Conservation (phyloP, 35 echinoderm and acorn worm species). For the Patiria miniata region DNA sequence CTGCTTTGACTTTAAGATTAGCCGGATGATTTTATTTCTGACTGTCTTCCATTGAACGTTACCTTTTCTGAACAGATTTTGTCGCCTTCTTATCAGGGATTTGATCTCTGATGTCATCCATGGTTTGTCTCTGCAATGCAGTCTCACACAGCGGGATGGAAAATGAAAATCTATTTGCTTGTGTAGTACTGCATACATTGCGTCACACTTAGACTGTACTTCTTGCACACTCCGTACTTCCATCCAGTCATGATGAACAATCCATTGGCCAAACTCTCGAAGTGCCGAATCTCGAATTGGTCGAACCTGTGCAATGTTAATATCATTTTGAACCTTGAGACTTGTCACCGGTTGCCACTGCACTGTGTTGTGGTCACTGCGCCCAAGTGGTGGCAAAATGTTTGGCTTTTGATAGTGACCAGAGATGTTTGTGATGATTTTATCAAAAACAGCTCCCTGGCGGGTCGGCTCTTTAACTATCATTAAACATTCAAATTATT, state of each 20-base stretch:
- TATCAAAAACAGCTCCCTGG: conserved; percentile 33
- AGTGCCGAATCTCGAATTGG: conserved; percentile 25
- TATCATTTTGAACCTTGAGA: neutral
- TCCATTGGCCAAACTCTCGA: conserved; percentile 32
- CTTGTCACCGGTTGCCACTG: conserved; percentile 24
- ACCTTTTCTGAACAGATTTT: no score
- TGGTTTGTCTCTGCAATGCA: no score
- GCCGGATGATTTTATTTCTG: neutral
- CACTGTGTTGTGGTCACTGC: conserved; percentile 37
- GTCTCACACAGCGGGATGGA: neutral
- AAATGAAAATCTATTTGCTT: conserved; percentile 2
- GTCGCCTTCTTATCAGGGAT: no score
- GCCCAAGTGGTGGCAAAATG: conserved; percentile 45
- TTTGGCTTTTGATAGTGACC: conserved; percentile 15
- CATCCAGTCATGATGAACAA: conserved; percentile 29
- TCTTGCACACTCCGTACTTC: neutral
- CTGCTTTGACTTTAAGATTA: conserved; percentile 3
- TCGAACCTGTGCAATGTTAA: neutral
- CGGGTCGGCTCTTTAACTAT: conserved; percentile 25
- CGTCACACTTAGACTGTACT: conserved; percentile 34
- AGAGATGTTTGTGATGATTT: conserved; percentile 44
- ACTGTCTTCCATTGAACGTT: no score
- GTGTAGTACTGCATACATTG: conserved; percentile 7
- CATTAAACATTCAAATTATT: no score
- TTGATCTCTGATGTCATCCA: no score